A percentile compares a stretch with the other conserved stretches of the same genome.
Conservation (phyloP, 1,140 invertebrate species). For the Drosophila repletoides region DNA sequence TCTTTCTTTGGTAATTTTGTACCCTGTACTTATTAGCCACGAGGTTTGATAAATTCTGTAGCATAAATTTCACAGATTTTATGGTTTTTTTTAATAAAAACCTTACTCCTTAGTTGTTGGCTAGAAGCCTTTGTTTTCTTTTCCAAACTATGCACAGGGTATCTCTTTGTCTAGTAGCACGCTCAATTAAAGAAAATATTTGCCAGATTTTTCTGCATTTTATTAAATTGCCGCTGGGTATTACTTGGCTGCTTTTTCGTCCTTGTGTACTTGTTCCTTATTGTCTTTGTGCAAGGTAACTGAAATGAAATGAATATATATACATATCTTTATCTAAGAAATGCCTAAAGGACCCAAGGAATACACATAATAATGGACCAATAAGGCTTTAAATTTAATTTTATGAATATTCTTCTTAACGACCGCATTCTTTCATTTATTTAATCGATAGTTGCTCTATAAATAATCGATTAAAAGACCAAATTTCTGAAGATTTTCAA, state of each 20-base stretch:
- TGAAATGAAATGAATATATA: constrained; percentile 9
- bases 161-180: not conserved
- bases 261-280: not conserved
- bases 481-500: too few relatives aligned
- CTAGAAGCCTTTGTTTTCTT: too few relatives aligned
- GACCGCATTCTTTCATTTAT: too few relatives aligned
- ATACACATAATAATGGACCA: not conserved
- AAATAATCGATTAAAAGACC: too few relatives aligned
- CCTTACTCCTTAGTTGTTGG: too few relatives aligned
- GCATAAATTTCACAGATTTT: too few relatives aligned
- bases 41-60: too few relatives aligned
- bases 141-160: too few relatives aligned
- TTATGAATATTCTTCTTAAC: too few relatives aligned
- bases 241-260: constrained; percentile 6
- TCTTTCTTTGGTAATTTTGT: constrained; percentile 10
- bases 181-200: not conserved
- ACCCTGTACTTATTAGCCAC: too few relatives aligned
- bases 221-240: constrained; percentile 10
- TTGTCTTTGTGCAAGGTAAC: constrained; percentile 15
- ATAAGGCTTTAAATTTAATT: not conserved
- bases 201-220: constrained; percentile 1
- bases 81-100: too few relatives aligned
- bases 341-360: not conserved
- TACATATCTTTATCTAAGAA: constrained; percentile 8
- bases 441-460: too few relatives aligned